These are phyloP conservation scores for Coelinius sp. DNA, from an alignment of 2,888 invertebrate species.

Conservation along the genomic window DNA sequence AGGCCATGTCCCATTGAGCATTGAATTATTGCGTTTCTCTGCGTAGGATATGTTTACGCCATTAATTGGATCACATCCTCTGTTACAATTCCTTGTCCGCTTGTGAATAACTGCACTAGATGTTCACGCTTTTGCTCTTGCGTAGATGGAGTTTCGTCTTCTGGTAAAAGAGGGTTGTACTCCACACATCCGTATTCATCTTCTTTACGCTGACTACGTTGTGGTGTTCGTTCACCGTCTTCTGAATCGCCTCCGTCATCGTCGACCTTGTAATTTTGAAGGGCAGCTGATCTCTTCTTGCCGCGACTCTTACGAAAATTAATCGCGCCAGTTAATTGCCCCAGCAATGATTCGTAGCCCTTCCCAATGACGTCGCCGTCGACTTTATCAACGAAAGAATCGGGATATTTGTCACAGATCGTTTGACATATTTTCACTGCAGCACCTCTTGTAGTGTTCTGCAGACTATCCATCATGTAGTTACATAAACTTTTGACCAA, in stretches of 20 bases:
- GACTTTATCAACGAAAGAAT: not conserved
- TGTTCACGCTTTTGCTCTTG: not conserved
- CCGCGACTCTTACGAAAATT: not conserved
- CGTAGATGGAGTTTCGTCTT: not conserved
- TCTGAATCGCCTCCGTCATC: too few species aligned
- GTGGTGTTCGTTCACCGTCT: not conserved
- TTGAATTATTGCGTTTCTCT: too few species aligned
- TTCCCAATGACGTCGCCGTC: not conserved
- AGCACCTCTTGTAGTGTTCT: not conserved
- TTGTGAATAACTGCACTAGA: not conserved
- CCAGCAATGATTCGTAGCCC: not conserved
- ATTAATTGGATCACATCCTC: not conserved
- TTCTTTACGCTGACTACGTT: not conserved
- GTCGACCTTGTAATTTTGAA: not conserved
- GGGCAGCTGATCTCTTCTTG: not conserved
- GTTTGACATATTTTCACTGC: not conserved
- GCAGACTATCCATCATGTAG: not conserved
- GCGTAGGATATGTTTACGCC: too few species aligned
- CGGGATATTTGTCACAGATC: not conserved
- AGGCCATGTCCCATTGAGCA: too few species aligned
- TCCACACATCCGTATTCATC: not conserved
- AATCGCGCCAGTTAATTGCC: not conserved
- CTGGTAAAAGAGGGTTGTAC: not conserved
- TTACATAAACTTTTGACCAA: not conserved
- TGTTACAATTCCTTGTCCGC: not conserved